These are phyloP conservation scores for Drosophila guanche DNA, from an alignment of 1,140 invertebrate genomes.

Conservation along the genomic window DNA sequence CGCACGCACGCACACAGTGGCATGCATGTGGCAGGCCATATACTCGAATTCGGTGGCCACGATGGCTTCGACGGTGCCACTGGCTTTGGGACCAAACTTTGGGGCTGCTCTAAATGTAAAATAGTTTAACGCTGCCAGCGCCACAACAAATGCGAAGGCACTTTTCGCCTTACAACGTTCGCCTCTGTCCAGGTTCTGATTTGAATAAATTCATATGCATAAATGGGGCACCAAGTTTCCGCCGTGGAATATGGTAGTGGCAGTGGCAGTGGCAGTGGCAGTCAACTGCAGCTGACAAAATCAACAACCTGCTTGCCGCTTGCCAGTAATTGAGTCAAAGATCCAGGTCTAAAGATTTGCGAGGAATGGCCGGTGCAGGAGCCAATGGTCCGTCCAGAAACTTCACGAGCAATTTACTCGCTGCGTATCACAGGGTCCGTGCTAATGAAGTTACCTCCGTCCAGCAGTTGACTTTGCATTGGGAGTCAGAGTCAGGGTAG, in stretches of 20 bases:
- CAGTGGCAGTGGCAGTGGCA: slow-evolving; percentile 6
- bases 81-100: slow-evolving; percentile 29
- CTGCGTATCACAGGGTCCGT: slow-evolving; percentile 35
- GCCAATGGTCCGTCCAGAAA: slow-evolving; percentile 19
- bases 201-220: slow-evolving; percentile 80
- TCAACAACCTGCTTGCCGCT: slow-evolving; percentile 16
- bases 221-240: slow-evolving; percentile 51
- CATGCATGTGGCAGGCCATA: slow-evolving; percentile 42
- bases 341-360: slow-evolving; percentile 35
- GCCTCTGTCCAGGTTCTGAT: slow-evolving; percentile 44
- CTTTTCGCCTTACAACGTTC: background rate
- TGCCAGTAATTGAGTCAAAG: slow-evolving; percentile 63
- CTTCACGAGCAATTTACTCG: slow-evolving; percentile 48
- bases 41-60: slow-evolving; percentile 44
- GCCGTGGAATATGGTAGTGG: slow-evolving; percentile 12
- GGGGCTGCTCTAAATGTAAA: slow-evolving; percentile 71
- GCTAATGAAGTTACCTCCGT: slow-evolving; percentile 59
- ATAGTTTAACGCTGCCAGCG: slow-evolving; percentile 64
- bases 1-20: slow-evolving; percentile 5
- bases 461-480: slow-evolving; percentile 17
- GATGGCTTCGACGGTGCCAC: slow-evolving; percentile 26
- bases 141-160: slow-evolving; percentile 58
- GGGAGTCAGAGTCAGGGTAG: too few species aligned
- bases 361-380: background rate
- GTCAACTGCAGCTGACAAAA: slow-evolving; percentile 50